These are phyloP conservation scores for Geopemphigus sp. DNA, from an alignment of 1,140 invertebrate genomes.

Conservation along the genomic window DNA sequence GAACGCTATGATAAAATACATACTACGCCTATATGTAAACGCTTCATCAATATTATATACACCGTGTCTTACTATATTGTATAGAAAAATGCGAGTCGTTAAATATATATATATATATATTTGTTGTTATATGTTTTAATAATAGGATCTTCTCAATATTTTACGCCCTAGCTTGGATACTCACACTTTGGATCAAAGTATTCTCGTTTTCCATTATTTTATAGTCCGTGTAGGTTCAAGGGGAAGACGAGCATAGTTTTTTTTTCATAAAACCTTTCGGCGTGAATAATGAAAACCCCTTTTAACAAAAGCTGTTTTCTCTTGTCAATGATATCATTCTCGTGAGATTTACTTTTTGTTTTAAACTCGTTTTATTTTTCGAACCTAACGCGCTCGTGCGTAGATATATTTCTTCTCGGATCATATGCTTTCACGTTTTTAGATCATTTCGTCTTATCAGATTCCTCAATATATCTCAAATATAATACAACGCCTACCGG, in stretches of 20 bases:
- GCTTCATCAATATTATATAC: not conserved
- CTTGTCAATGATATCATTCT: slow-evolving; percentile 12
- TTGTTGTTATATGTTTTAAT: not conserved
- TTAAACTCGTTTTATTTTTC: slow-evolving; percentile 19
- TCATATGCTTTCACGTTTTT: not conserved
- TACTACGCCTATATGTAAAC: not conserved
- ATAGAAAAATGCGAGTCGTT: not conserved
- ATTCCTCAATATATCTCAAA: not conserved
- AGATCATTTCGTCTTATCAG: not conserved
- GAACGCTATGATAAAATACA: not conserved
- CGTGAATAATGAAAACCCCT: slow-evolving; percentile 17
- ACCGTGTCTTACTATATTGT: no score
- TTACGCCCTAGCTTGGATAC: not conserved
- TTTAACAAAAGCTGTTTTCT: slow-evolving; percentile 34
- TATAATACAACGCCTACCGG: not conserved
- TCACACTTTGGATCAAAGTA: not conserved
- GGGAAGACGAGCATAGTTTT: slow-evolving; percentile 14
- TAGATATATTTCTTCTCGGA: not conserved
- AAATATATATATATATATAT: not conserved
- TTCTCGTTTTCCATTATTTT: slow-evolving; percentile 31
- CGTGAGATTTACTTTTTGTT: slow-evolving; percentile 17
- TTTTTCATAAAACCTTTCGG: slow-evolving; percentile 24
- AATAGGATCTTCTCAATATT: slow-evolving; percentile 12
- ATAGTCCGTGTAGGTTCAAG: not conserved
- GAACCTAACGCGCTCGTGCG: not conserved